Evolutionary conservation across 2,888 invertebrate genomes (phyloP), one percentile per base, ranked within the genome.

Genomic region (Antheraea yamamai): DNA sequence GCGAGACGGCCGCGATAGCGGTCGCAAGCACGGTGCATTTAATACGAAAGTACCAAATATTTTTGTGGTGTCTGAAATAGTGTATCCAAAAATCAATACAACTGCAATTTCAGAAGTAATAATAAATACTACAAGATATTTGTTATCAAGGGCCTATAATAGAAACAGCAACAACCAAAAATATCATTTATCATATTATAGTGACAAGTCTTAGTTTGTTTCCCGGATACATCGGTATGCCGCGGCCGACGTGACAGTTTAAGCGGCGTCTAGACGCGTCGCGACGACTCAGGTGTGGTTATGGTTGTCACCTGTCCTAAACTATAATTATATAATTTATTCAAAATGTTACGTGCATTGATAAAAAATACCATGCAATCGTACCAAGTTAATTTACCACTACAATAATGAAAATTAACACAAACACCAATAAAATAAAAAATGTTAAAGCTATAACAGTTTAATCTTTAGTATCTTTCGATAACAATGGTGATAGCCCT

Each of bases 141-240:
- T 47, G 47, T 12, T 47, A 12, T 47, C 0, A 47, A 12, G 4
- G 6, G 12, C 12, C 12, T 47, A 12, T 8, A 61, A 20, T n/a
- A 61, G 4, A 66, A 66, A 66, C 16, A 30, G 30, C 30, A 26
- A 30, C 64, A 14, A 30, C 23, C 64, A 7, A 12, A 66, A 66
- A 66, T 66, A 16, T 6, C 23, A 23, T 66, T 66, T 66, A 66
- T 66, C 64, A 26, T 66, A 66, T 30, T 14, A 30, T 30, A 30
- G 26, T 66, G 64, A 66, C 26, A 30, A 30, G 26, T 30, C 18
- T 14, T 14, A 16, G 64, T 30, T 30, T 30, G 26, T 26, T 66
- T 66, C 64, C 30, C 64, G 64, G 64, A 66, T 66, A 66, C 64
- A 30, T 30, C 30, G 64, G 64, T 30, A 66, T 66, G 64, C 61